Base-by-base conservation (phyloP, 2,888 invertebrate species). In the Koerneria pararmatus region DNA sequence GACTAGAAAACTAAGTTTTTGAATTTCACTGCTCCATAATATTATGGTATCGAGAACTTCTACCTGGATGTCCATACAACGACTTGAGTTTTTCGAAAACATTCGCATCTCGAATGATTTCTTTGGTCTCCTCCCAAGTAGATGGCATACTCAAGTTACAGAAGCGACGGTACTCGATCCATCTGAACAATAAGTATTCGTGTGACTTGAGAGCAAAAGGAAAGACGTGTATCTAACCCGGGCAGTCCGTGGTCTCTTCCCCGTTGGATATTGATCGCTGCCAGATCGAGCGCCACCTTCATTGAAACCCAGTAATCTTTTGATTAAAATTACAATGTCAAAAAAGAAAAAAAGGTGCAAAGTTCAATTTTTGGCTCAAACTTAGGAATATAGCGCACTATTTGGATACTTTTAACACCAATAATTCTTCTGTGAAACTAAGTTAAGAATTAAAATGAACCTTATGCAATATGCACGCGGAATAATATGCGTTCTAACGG, bases 191-290 rank as follows among this genome's bases (percentile, higher is more conserved):
- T 1, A 37, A 2, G 35, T 5, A 34, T 19, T 57, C 5, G 4
- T 27, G 27, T 22, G n/a, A n/a, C n/a, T 11, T 1, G 27, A 32
- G 19, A 1, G 3, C n/a, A 27, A 24, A 34, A 1, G n/a, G 31
- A 35, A 24, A 22, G 4, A 15, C 46, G n/a, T 31, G 3, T 15
- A 41, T 1, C 62, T 34, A 6, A 76, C 76, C 79, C 78, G 0
- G 95, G 86, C 66, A 98, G 88, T 0, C 90, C 97, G 83, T 97
- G 97, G 84, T 97, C 97, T 65, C 97, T 87, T 0, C 91, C 90
- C 77, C 97, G 86, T 83, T 98, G 97, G 69, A 97, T 91, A 80
- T 97, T 97, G 85, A 97, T 91, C 0, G 95, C 92, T 1, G 95
- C 95, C 74, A 98, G 87, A 85, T 98, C 97, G 35, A 95, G 87